Percentiles rank a stretch among this genome's conserved stretches.
phyloP scores from a whole-genome alignment of 2,888 invertebrate species.

The Abrostola tripartita region DNA sequence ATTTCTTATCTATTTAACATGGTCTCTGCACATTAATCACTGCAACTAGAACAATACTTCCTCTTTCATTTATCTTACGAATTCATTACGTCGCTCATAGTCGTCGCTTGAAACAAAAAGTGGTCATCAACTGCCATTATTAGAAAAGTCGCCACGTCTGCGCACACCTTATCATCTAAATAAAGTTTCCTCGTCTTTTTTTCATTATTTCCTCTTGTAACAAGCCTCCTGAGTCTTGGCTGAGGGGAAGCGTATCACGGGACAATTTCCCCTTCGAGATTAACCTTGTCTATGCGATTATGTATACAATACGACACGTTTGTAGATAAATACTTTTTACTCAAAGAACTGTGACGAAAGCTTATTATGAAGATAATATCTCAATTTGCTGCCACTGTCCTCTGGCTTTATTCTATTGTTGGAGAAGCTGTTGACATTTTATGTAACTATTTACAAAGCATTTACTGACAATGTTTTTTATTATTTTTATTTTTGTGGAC shows the following conservation, averaged over 20 bases:
- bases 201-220: conserved; percentile 57
- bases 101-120: conserved; percentile 38
- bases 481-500: no score
- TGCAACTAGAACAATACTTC: conserved; percentile 36
- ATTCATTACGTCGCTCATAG: conserved; percentile 28
- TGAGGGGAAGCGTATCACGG: conserved; percentile 74
- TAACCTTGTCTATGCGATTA: conserved; percentile 62
- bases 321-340: conserved; percentile 50
- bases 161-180: conserved; percentile 46
- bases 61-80: conserved; percentile 37
- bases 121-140: conserved; percentile 27
- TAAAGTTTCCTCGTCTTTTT: conserved; percentile 50
- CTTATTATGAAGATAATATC: conserved; percentile 52
- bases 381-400: conserved; percentile 38
- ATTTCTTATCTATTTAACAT: conserved; percentile 11
- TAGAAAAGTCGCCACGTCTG: conserved; percentile 35
- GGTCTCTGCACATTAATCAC: conserved; percentile 36
- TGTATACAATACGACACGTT: conserved; percentile 60
- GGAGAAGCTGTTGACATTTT: conserved; percentile 17
- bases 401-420: conserved; percentile 19
- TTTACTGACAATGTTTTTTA: conserved; percentile 18
- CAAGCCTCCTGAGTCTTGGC: conserved; percentile 53
- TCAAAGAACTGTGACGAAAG: conserved; percentile 51
- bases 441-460: conserved; percentile 17
- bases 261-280: conserved; percentile 80